A percentile compares a stretch with the other conserved stretches of the same genome.
Conservation (phyloP, 2,888 invertebrate genomes). For the Drosophila atripex region DNA sequence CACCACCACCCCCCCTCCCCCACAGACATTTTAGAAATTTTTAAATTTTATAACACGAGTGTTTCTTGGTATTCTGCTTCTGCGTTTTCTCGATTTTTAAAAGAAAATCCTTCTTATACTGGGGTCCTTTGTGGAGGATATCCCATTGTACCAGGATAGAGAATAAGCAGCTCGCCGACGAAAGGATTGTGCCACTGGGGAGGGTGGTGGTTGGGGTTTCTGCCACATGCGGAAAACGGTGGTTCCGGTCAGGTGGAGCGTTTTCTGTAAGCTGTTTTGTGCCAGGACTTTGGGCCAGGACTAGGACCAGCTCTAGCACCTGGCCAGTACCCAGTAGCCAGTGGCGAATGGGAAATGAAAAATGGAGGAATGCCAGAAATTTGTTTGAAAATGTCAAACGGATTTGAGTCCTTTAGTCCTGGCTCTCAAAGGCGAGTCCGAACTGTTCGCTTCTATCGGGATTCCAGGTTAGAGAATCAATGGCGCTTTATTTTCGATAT, state of each 20-base stretch:
- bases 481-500: background rate
- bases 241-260: background rate
- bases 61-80: too few relatives aligned
- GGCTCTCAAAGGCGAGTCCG: background rate
- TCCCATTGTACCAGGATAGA: background rate
- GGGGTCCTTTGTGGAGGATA: background rate
- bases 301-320: background rate
- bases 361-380: slow-evolving; percentile 34
- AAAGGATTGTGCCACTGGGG: background rate
- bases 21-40: background rate
- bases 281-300: background rate
- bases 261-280: background rate
- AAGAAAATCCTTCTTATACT: background rate
- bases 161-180: background rate
- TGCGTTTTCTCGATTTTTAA: background rate
- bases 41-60: too few relatives aligned
- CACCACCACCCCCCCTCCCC: too few relatives aligned
- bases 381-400: slow-evolving; percentile 49
- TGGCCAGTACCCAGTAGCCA: too few relatives aligned
- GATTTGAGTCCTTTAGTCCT: slow-evolving; percentile 6
- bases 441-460: too few relatives aligned
- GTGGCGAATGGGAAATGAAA: slow-evolving; percentile 5
- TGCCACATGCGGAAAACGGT: too few relatives aligned
- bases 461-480: too few relatives aligned
- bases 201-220: too few relatives aligned